Evolutionary conservation across 1,140 invertebrate species (phyloP).

Genomic region (Myzus persicae): DNA sequence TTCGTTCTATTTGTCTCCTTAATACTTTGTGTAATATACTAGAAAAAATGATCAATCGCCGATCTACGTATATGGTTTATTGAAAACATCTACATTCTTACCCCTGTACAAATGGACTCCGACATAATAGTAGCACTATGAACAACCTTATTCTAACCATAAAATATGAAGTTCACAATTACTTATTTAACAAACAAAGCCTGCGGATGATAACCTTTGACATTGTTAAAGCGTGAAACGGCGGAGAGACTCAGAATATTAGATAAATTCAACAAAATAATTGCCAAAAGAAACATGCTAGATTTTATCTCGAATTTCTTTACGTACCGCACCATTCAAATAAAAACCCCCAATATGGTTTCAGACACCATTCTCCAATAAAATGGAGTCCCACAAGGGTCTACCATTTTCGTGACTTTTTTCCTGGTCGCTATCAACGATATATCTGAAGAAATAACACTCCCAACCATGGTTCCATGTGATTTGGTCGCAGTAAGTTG

Average conservation of each 20-base stretch:
- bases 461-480: too few species aligned
- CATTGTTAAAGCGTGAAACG: background rate
- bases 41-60: background rate
- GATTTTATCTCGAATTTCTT: slow-evolving; percentile 23
- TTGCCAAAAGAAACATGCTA: background rate
- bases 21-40: background rate
- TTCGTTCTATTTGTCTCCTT: too few species aligned
- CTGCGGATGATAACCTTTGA: background rate
- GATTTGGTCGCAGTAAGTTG: too few species aligned
- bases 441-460: background rate
- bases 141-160: background rate
- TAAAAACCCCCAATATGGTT: background rate
- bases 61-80: background rate
- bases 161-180: background rate
- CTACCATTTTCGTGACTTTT: background rate
- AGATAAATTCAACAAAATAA: background rate
- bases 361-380: background rate
- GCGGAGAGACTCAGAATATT: slow-evolving; percentile 16
- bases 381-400: background rate
- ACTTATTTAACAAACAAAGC: background rate
- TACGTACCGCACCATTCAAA: slow-evolving; percentile 23
- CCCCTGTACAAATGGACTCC: background rate
- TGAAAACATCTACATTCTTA: background rate
- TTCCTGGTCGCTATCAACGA: slow-evolving; percentile 4
- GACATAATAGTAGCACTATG: background rate